These are phyloP conservation scores for Arbacia lixula DNA, from an alignment of 53 echinoderm and acorn worm species.

Conservation along the genomic window DNA sequence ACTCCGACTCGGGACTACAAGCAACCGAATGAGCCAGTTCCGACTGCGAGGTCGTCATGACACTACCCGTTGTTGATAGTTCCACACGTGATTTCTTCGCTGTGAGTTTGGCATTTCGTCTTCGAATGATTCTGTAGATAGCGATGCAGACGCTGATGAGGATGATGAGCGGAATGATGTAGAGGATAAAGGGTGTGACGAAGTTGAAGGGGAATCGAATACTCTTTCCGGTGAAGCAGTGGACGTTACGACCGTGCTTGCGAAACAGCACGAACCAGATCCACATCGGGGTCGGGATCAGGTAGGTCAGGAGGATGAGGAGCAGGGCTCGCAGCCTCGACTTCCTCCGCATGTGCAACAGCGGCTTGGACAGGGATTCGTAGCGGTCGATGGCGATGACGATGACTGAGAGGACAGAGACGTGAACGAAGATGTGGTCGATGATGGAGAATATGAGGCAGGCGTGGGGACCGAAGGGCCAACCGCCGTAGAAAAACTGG, in stretches of 20 bases:
- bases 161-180: slow-evolving; percentile 62
- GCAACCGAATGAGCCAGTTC: too few relatives aligned
- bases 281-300: slow-evolving; percentile 60
- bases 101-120: neutral
- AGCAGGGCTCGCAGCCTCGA: slow-evolving; percentile 38
- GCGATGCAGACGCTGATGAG: slow-evolving; percentile 40
- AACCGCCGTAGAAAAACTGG: slow-evolving; percentile 64
- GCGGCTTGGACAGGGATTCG: slow-evolving; percentile 52
- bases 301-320: slow-evolving; percentile 45
- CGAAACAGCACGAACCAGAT: slow-evolving; percentile 28
- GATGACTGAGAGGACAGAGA: slow-evolving; percentile 59
- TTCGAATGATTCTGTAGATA: slow-evolving; percentile 19
- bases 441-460: slow-evolving; percentile 61
- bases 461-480: slow-evolving; percentile 63
- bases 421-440: slow-evolving; percentile 68
- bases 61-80: too few relatives aligned
- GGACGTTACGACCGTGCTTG: slow-evolving; percentile 26
- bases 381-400: slow-evolving; percentile 75
- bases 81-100: neutral
- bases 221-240: slow-evolving; percentile 46
- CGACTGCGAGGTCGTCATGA: too few relatives aligned
- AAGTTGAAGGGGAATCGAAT: slow-evolving; percentile 30
- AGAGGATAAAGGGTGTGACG: slow-evolving; percentile 50
- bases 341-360: slow-evolving; percentile 63
- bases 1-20: too few relatives aligned